Base-by-base conservation (phyloP, 2,113 vertebrate species). In the Vulpes lagopus region DNA sequence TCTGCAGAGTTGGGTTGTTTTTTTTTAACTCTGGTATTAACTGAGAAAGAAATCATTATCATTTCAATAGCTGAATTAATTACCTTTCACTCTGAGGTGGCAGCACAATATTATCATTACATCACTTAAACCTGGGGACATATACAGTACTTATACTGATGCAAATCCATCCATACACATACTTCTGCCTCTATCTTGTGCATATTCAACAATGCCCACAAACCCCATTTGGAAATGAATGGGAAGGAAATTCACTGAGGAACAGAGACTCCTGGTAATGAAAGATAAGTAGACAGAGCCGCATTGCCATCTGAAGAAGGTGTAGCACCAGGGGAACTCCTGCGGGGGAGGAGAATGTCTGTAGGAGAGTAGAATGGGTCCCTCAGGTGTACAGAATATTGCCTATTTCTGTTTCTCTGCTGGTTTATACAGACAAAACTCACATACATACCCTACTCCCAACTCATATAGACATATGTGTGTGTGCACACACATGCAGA, bases 41-140 rank as follows among this genome's bases (percentile, higher is more conserved):
- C 92, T 74, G 88, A 96, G 78, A 97, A 91, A 95, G 95, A 97
- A 97, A 91, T 69, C 79, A 96, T 98, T 97, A 97, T 55, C 97
- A 98, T 98, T 57, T 98, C 95, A 97, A 98, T 98, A 97, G 95
- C 79, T 71, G 97, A 97, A 96, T 92, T 97, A 98, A 98, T 95
- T 95, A 97, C 91, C 97, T 97, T 97, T 97, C 95, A 91, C 35
- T 95, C 93, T 91, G 86, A 92, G 95, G 38, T 80, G 71, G 95
- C 82, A 93, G 96, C 82, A 97, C 86, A 97, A 97, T 97, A 89
- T 83, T 97, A 96, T 98, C 98, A 89, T 80, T 64, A 22, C 78
- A 96, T 98, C 97, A 93, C 55, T 96, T 95, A 96, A 96, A 96
- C 80, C 86, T 89, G 89, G 82, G 59, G 35, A 91, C 57, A 76